Base-by-base conservation (phyloP, 2,888 invertebrate genomes). In the Odontomyia ornata region DNA sequence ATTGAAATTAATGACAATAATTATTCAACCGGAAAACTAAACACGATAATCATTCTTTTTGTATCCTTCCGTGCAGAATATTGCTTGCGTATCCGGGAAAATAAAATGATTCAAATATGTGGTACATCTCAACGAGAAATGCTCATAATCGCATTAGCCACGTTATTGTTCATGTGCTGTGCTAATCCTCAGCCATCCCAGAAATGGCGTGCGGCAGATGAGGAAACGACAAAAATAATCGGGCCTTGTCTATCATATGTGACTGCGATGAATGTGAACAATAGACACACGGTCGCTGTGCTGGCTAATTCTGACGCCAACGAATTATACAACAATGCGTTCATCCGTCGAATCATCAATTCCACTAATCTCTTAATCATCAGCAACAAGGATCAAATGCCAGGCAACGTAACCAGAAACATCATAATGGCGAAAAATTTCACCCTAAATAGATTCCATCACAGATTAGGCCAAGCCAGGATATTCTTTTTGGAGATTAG, bases 331-430 rank as follows among this genome's bases (percentile, higher is more conserved):
- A 30, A 73, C 73, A 73, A 73, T 73, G 73, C 57, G 36, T 57
- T 73, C 23, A 73, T 73, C 60, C 73, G 36, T 7, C n/a, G 60
- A 23, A 57, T 73, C 73, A 73, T 73, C 57, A 73, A 57, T 73
- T 57, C 73, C 36, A 73, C 73, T 57, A 73, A 73, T 73, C 73
- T 73, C 57, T 73, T 73, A 57, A 73, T 73, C 73, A 57, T 73
- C 57, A 57, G 60, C 27, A 57, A 57, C 60, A 57, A 57, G 57
- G 57, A 73, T 73, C 57, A 73, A 30, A 73, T 73, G 36, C 23
- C 73, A 36, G 69, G 69, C 46, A 23, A 11, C 69, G 47, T 11
- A 69, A 69, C 46, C 47, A 69, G 23, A 47, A 43, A 43, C 69
- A 23, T 23, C 21, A 69, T 69, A 21, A 30, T 57, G 23, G 25